phyloP scores from a whole-genome alignment of 1,140 invertebrate genomes.

The Dufourea novaeangliae region DNA sequence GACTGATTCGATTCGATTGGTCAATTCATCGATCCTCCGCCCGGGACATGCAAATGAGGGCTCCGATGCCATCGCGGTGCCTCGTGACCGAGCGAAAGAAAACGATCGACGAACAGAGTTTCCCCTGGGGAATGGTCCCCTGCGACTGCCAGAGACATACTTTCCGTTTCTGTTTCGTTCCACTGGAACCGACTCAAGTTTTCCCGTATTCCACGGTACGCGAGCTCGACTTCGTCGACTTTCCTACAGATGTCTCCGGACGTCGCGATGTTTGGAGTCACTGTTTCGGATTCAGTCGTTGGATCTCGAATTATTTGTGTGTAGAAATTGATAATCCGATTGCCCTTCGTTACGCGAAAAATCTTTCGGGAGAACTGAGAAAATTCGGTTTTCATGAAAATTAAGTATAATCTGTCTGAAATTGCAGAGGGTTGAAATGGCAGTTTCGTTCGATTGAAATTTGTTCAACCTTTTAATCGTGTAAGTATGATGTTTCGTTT shows the following conservation, averaged over 20 bases:
- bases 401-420: too few relatives aligned
- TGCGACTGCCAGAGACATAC: background rate
- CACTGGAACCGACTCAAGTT: too few relatives aligned
- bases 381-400: too few relatives aligned
- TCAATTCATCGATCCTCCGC: slow-evolving; percentile 9
- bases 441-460: too few relatives aligned
- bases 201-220: background rate
- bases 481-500: too few relatives aligned
- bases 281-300: background rate
- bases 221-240: background rate
- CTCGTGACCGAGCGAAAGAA: background rate
- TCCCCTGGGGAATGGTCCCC: background rate
- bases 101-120: background rate
- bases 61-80: too few relatives aligned
- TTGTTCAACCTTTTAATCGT: too few relatives aligned
- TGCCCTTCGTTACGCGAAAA: too few relatives aligned
- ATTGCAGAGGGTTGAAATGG: too few relatives aligned
- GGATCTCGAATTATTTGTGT: background rate
- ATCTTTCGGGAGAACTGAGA: too few relatives aligned
- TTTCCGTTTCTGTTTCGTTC: background rate
- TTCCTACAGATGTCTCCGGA: background rate
- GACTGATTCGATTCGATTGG: slow-evolving; percentile 14
- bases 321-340: too few relatives aligned
- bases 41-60: slow-evolving; percentile 25
- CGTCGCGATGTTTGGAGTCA: background rate